Base-by-base conservation (phyloP, 92 coral and sea anemone genomes). In the Micromussa lordhowensis region DNA sequence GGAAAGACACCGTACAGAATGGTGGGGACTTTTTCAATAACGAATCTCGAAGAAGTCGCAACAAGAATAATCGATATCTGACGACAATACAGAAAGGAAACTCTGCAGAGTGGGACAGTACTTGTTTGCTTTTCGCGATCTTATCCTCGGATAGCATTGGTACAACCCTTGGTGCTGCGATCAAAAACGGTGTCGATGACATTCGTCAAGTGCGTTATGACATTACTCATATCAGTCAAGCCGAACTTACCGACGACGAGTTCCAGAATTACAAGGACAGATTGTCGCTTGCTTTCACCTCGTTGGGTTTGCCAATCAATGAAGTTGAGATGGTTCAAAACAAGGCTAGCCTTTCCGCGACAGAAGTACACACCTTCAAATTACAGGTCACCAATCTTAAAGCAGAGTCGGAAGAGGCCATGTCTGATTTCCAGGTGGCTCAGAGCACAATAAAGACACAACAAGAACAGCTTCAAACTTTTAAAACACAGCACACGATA, bases 81-180 rank as follows among this genome's bases (percentile, higher is more conserved):
- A 38, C 58, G 9, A 77, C 35, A 5, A 77, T 77, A 77, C 30
- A 48, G 64, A 77, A 77, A 18, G 81, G 81, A 2, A 77, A 77
- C 63, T 22, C 61, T 21, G 30, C 81, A 26, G 64, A 77, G 18
- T 77, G 81, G 81, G 64, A 77, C 38, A 0, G 61, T 24, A 77
- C 7, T 77, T 77, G 64, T 24, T n/a, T 77, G 38, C 51, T 40
- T 13, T 77, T 49, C 28, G 81, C 64, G 3, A 77, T 77, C 22
- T 36, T 77, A 2, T 77, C n/a, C 64, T 77, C 81, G 9, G 81
- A 77, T 30, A 77, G 61, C 81, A 77, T 77, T 26, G 64, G 81
- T 5, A 77, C 8, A 9, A 24, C 81, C 0, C 64, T 77, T 11
- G 26, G 64, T 77, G 21, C 81, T 3, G 81, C n/a, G 21, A 18